Conservation (phyloP, 2,113 vertebrate species). For the Scophthalmus maximus region DNA sequence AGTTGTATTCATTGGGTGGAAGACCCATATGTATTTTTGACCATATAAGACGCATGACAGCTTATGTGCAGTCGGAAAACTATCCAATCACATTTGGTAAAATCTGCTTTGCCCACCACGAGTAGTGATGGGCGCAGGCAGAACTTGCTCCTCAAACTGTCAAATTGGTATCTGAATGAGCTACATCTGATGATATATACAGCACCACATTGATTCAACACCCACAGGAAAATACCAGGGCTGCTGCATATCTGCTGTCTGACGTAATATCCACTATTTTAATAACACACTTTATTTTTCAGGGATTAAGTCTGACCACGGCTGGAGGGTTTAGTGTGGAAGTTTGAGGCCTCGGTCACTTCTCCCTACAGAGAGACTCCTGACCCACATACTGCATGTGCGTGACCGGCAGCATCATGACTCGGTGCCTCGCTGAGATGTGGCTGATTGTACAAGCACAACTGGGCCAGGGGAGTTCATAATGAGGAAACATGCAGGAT, state of each 20-base stretch:
- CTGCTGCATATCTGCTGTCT: too few relatives aligned
- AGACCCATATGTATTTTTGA: too few relatives aligned
- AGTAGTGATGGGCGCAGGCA: background rate
- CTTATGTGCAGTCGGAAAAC: background rate
- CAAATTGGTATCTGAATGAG: background rate
- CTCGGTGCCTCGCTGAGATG: background rate
- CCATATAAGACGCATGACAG: too few relatives aligned
- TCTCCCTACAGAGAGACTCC: constrained; percentile 22
- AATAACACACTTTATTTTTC: too few relatives aligned
- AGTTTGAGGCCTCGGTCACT: constrained; percentile 40
- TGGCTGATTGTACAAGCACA: constrained; percentile 11
- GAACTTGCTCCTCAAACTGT: too few relatives aligned
- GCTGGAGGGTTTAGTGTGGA: constrained; percentile 8
- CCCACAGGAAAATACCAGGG: too few relatives aligned
- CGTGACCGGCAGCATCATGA: constrained; percentile 11
- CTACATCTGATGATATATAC: background rate
- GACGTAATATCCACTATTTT: too few relatives aligned
- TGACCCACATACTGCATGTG: constrained; percentile 49
- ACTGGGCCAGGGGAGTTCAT: background rate
- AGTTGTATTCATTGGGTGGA: too few relatives aligned
- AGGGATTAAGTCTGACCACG: background rate
- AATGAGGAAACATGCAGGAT: background rate
- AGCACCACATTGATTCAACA: background rate
- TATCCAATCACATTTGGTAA: background rate
- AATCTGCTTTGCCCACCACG: background rate